Evolutionary conservation across 2,888 invertebrate species (phyloP), one percentile per base, ranked within the genome.

Genomic region (Bimastos eiseni): DNA sequence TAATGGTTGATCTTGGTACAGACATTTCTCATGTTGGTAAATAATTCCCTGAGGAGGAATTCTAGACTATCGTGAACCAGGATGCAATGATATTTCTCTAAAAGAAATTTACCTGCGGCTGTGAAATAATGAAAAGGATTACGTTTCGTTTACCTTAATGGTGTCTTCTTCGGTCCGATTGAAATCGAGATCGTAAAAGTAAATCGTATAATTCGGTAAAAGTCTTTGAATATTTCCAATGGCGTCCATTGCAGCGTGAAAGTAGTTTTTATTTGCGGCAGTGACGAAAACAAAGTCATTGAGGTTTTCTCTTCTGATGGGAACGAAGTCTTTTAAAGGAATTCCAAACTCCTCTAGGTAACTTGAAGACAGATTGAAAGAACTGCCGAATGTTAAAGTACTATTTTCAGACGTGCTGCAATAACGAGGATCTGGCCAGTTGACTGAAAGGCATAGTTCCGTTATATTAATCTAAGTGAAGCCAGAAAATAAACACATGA

Each of bases 111-210:
- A 44, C 17, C 2, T 11, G 44, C 6, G 41, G 6, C 15, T 41
- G 41, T 41, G 11, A 1, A 70, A 2, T 24, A 70, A 70, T 30
- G 49, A 21, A 1, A 24, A 49, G 24, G 1, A 49, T 24, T 70
- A 70, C n/a, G 49, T 24, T 24, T 49, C 8, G 70, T n/a, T 49
- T 70, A 70, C 70, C 70, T 70, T 70, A 11, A 8, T 70, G 70
- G 8, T n/a, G 30, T 70, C 8, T 17, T 70, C n/a, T 70, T 70
- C 11, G 3, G 70, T 11, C 8, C 70, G 70, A 70, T 30, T 37
- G 37, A 86, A 30, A 17, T 86, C 37, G 36, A 91, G 91, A 38
- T 91, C 91, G 70, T 91, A 91, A 37, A 91, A 90, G 70, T 90
- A 70, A 83, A 41, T 88, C 34, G 13, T 34, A 49, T 91, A 19